Evolutionary conservation across 2,888 invertebrate species (phyloP), one percentile per base, ranked within the genome.

Genomic region (Muscina levida): DNA sequence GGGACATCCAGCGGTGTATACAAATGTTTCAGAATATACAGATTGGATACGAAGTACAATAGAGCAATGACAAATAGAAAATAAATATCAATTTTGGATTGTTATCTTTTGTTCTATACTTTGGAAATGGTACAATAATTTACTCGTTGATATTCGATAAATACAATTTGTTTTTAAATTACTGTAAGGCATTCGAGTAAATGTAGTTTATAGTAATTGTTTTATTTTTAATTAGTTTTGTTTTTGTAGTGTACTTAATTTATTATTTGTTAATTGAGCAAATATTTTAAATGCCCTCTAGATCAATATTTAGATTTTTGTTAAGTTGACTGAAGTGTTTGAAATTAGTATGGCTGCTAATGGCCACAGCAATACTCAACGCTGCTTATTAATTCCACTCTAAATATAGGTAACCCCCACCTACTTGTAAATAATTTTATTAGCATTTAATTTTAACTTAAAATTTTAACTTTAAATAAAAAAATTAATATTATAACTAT

Each of bases 1-100:
- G n/a, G 93, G 92, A 0, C 92, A 93, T 88, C 94, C 95, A 0
- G 94, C 93, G 31, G 93, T 95, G 0, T 95, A 95, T 85, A 94
- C 94, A 1, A 92, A 92, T 17, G 93, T 94, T 1, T 89, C 91
- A 0, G 90, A 91, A 24, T 95, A 94, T 84, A 77, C 91, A 0
- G 91, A 93, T 79, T 95, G 95, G 95, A 94, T 95, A 84, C 84
- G 83, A 39, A 78, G 83, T 59, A 85, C 87, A 26, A 70, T 85
- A 19, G 79, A 79, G 17, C 22, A 74, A 31, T 46, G 56, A 11
- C 67, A 53, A 42, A 59, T 17, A 13, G 31, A 11, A 37, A 37
- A 46, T 1, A 10, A n/a, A 4, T 2, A 3, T 31, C 22, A 6
- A 13, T 31, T 31, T 51, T 74, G n/a, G 39, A 19, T 72, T 48